Base-by-base conservation (phyloP, 1,140 invertebrate genomes). In the Drosophila seguyi region DNA sequence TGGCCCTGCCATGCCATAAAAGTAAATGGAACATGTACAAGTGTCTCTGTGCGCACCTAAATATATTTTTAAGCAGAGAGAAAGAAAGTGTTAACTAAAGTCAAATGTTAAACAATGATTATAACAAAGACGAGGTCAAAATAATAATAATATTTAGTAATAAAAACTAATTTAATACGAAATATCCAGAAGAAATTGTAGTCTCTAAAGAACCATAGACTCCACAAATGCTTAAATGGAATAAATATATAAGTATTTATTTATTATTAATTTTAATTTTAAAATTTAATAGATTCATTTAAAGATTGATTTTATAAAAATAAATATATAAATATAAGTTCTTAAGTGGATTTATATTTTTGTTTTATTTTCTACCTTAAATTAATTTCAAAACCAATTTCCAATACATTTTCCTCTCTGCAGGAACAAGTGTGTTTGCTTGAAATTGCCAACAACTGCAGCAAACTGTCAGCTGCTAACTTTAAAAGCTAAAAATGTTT, bases 401-500 rank as follows among this genome's bases (percentile, higher is more conserved):
- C 14, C 2, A 14, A 16, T 41, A 25, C 38, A 13, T 62, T 71
- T 62, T 52, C 14, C 27, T 75, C 22, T 25, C 16, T 18, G 60
- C n/a, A 58, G 16, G 0, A 20, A 48, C 59, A 50, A 34, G 47
- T 39, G 56, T 47, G 31, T 47, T 45, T 63, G 57, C 41, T 56
- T 65, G 34, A 20, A 69, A 71, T 71, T 14, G 39, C 44, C 69
- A 42, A 44, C 69, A 62, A 76, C 65, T 86, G 52, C 68, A 39
- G 52, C 68, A 71, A 72, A 71, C 68, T 72, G 84, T 83, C 84
- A 88, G 72, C 80, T 88, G 80, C 67, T 81, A 90, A 88, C 85
- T 88, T 88, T 85, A 75, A 88, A 84, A 90, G 84, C 77, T 76
- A 55, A 81, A 90, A 88, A 88, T 88, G 85, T 90, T 84, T 90